Evolutionary conservation across 2,797 vertebrate species (phyloP), one percentile per base, ranked within the genome.

Genomic region (Zenarchopterus dispar): DNA sequence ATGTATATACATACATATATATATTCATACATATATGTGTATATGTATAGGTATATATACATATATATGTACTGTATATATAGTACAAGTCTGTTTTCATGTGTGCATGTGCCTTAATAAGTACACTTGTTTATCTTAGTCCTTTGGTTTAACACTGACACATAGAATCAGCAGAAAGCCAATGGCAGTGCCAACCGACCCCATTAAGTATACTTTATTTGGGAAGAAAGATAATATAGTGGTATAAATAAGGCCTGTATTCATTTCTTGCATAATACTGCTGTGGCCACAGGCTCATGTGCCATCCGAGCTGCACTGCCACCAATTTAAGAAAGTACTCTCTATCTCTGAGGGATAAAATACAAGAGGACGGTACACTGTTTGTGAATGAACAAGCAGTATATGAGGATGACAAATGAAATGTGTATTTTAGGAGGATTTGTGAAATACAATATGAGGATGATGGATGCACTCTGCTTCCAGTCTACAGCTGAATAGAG

Each of bases 401-500:
- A 64, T 46, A 59, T 28, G 33, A 66, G 19, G 23, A n/a, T 65
- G 56, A 67, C 62, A 86, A 84, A 85, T 71, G 23, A 81, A 84
- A 79, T 73, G 63, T 77, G 67, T 67, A 49, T 79, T 75, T 70
- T 23, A 59, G 63, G 23, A 28, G 75, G 63, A 78, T 84, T 83
- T 75, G 66, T 68, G 51, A 70, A 73, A 80, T 70, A 66, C 56
- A 64, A 41, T 64, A 45, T 62, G 77, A 85, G 77, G 78, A 61
- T 84, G 82, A 82, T 47, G 76, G 67, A 81, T 81, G 67, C 65
- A 60, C 62, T 81, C 62, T 19, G 67, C 67, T 64, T 52, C 41
- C 61, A 53, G 70, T 72, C 77, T 65, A 8, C 67, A 59, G 70
- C 77, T 59, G 80, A 87, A 79, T 78, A 77, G 74, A 86, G 79